Conservation (phyloP, 2,113 vertebrate species). For the Tyto alba region DNA sequence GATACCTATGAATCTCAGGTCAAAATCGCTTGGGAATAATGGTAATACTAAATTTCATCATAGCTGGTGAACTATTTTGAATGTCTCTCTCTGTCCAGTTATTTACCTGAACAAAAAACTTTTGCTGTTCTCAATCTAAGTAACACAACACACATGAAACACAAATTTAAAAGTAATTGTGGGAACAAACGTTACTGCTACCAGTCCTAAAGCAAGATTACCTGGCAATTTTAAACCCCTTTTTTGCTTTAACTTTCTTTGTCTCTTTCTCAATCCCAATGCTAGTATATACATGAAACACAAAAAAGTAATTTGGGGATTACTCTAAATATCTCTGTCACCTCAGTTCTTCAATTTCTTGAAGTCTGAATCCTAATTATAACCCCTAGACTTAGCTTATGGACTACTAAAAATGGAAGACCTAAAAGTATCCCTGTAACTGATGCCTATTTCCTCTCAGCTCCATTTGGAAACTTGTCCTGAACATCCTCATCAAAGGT, state of each 20-base stretch:
- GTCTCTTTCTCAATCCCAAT: background rate
- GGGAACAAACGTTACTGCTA: background rate
- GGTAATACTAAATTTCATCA: background rate
- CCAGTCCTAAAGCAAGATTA: background rate
- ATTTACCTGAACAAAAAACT: background rate
- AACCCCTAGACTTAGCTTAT: background rate
- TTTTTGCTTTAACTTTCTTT: background rate
- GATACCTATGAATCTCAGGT: background rate
- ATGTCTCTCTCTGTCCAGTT: background rate
- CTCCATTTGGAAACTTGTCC: background rate
- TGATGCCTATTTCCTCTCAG: background rate
- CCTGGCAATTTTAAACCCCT: background rate
- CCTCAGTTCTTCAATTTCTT: background rate
- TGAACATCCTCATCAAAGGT: background rate
- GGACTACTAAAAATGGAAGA: background rate
- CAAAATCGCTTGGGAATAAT: background rate
- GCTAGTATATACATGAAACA: background rate
- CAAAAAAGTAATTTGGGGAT: rapidly evolving
- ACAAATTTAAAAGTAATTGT: background rate
- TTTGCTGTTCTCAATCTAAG: background rate
- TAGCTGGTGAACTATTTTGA: background rate
- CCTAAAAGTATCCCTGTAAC: background rate
- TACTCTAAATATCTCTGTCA: background rate
- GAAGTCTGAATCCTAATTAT: background rate
- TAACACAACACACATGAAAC: background rate